A percentile compares a stretch with the other conserved stretches of the same genome.
phyloP scores from a whole-genome alignment of 2,888 invertebrate genomes.

The Leptopilina myrica region DNA sequence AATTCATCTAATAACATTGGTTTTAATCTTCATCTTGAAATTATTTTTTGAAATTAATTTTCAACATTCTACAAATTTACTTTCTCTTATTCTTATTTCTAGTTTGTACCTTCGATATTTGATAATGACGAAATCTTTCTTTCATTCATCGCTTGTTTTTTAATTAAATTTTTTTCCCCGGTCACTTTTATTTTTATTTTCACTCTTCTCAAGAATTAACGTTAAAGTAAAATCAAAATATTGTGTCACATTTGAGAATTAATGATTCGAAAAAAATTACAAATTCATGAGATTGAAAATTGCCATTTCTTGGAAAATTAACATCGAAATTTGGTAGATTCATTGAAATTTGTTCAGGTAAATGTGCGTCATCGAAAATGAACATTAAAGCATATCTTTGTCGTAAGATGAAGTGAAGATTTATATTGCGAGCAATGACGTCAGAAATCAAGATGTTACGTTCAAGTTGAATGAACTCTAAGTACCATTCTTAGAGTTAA shows the following conservation, averaged over 20 bases:
- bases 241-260: too few relatives aligned
- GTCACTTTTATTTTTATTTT: too few relatives aligned
- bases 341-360: slow-evolving; percentile 9
- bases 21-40: background rate
- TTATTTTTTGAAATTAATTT: background rate
- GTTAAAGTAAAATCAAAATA: too few relatives aligned
- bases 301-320: background rate
- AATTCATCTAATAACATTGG: background rate
- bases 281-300: background rate
- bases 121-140: too few relatives aligned
- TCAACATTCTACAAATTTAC: too few relatives aligned
- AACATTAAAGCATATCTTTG: slow-evolving; percentile 3
- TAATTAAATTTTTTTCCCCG: too few relatives aligned
- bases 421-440: slow-evolving; percentile 22
- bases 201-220: too few relatives aligned
- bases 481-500: slow-evolving; percentile 26
- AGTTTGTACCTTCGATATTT: too few relatives aligned
- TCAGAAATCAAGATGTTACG: slow-evolving; percentile 39
- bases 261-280: background rate
- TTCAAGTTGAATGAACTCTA: slow-evolving; percentile 34
- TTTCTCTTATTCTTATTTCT: too few relatives aligned
- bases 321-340: slow-evolving; percentile 6
- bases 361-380: slow-evolving; percentile 23
- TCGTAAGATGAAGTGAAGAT: slow-evolving; percentile 6
- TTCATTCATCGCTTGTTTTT: too few relatives aligned